phyloP scores from a whole-genome alignment of 2,797 vertebrate species.

The Syngnathus rostellatus region DNA sequence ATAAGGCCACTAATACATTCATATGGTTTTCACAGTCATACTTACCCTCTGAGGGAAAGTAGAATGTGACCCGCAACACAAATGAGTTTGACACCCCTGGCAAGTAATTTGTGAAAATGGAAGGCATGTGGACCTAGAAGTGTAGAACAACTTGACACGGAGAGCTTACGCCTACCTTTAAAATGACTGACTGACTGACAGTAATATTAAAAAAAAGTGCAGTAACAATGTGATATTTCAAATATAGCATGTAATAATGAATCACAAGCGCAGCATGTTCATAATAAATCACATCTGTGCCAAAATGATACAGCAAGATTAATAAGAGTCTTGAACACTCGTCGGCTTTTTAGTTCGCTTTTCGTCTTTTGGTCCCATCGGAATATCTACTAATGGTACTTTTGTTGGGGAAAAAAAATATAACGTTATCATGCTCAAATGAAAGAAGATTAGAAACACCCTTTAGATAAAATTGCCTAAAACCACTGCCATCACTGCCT shows the following conservation, averaged over 20 bases:
- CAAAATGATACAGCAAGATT: slow-evolving; percentile 34
- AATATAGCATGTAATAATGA: slow-evolving; percentile 21
- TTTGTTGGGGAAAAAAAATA: slow-evolving; percentile 20
- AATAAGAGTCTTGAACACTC: slow-evolving; percentile 33
- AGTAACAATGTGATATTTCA: slow-evolving; percentile 18
- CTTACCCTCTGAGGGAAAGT: not conserved
- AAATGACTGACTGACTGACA: not conserved
- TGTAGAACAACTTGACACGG: not conserved
- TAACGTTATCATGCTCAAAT: slow-evolving; percentile 16
- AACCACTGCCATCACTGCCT: too few relatives aligned
- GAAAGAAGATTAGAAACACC: not conserved
- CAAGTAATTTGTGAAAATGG: not conserved
- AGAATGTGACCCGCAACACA: not conserved
- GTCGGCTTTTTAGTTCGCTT: slow-evolving; percentile 36
- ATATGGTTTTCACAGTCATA: not conserved
- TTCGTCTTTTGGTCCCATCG: slow-evolving; percentile 23
- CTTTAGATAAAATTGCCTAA: not conserved
- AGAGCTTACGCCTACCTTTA: not conserved
- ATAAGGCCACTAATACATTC: not conserved
- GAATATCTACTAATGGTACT: slow-evolving; percentile 32
- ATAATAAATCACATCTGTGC: slow-evolving; percentile 24
- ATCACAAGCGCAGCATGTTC: slow-evolving; percentile 14
- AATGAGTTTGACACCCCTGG: not conserved
- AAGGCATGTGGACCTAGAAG: not conserved
- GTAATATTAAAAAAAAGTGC: not conserved